A percentile compares a stretch with the other conserved stretches of the same genome.
phyloP scores from a whole-genome alignment of 2,797 vertebrate genomes.

The Poecilia picta region DNA sequence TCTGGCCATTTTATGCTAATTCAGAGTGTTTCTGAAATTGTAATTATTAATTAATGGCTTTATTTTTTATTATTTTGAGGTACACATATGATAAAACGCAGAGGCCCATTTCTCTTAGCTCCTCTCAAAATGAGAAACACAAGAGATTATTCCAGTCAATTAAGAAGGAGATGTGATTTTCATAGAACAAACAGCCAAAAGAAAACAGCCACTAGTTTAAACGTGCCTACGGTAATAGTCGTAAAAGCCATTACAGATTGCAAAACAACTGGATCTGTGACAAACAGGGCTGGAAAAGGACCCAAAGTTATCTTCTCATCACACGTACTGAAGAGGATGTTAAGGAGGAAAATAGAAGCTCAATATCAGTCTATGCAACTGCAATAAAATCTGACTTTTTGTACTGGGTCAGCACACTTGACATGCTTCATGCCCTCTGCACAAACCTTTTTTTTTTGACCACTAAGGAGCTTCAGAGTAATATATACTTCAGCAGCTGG shows the following conservation, averaged over 20 bases:
- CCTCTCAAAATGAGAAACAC: neutral
- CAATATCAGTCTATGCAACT: neutral
- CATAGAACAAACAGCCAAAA: neutral
- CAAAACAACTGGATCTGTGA: constrained; percentile 1
- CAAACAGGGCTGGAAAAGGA: neutral
- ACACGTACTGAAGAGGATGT: neutral
- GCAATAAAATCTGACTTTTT: neutral
- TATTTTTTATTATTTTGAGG: neutral
- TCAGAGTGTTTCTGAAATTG: neutral
- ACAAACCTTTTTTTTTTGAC: constrained; percentile 43
- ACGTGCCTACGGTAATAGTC: neutral
- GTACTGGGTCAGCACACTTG: constrained; percentile 12
- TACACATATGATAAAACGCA: neutral
- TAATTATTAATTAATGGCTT: neutral
- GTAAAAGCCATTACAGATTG: neutral
- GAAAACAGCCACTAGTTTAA: neutral
- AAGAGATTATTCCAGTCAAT: neutral
- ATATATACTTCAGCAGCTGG: constrained; percentile 45
- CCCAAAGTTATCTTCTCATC: neutral
- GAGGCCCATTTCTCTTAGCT: neutral
- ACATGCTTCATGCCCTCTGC: constrained; percentile 37
- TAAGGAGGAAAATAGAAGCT: neutral
- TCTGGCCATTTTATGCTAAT: neutral
- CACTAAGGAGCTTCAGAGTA: constrained; percentile 33
- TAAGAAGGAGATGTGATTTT: neutral